Base-by-base conservation (phyloP, 2,888 invertebrate species). In the Monoplex corrugatus region DNA sequence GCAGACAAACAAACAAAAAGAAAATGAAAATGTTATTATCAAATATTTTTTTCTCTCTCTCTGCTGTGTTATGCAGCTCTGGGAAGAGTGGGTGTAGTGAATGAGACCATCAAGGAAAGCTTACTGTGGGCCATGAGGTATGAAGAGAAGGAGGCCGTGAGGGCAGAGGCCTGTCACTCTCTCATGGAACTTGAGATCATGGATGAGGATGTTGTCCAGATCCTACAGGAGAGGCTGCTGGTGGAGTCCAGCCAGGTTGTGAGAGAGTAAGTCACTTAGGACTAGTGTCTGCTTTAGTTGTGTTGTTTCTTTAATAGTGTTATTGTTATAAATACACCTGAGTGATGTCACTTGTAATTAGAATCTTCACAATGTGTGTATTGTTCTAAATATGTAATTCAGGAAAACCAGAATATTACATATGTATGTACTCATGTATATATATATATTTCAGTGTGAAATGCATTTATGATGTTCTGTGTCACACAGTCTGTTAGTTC, bases 111-210 rank as follows among this genome's bases (percentile, higher is more conserved):
- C 43, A 93, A 93, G 28, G 94, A 95, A 80, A 93, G 94, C 89
- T 91, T 96, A 84, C 90, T 95, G 86, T 96, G 96, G 96, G 95
- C 96, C 16, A 93, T 96, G 89, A 91, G 96, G 84, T 96, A 95
- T 92, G 96, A 96, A 92, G 94, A 94, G 86, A 93, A 95, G 88
- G 91, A 93, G 28, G 95, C 94, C 6, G 96, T 96, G 32, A 89
- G 96, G 63, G 96, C 96, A 19, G 95, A 96, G 92, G 95, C 96
- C 8, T 95, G 95, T 90, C 95, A 95, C 92, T 93, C 96, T 32
- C 91, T 96, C 35, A 92, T 93, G 45, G 87, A 91, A 13, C 93
- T 96, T 10, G 90, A 93, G 63, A 90, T 94, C 28, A 90, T 91
- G 50, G 95, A 94, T 85, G 93, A 93, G 38, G 95, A 95, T 68